These are phyloP conservation scores for Phenganax stokvisi DNA, from an alignment of 92 coral and sea anemone genomes.

Conservation along the genomic window DNA sequence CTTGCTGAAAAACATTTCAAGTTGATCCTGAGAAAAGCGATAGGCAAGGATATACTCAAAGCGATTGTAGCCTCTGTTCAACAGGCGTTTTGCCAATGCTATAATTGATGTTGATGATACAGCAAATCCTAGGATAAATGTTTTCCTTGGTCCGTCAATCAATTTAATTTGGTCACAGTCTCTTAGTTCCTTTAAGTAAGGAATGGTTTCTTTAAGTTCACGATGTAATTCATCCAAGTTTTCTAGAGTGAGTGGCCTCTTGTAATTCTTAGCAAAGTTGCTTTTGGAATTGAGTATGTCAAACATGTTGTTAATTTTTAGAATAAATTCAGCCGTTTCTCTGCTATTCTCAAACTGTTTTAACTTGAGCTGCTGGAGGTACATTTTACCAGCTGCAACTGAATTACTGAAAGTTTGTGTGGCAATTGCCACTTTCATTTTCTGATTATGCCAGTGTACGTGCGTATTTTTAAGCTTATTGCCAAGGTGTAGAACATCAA, in stretches of 20 bases:
- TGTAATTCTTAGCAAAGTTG: constrained; percentile 7
- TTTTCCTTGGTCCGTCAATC: constrained; percentile 19
- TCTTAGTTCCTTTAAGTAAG: constrained; percentile 2
- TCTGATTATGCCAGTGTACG: constrained; percentile 11
- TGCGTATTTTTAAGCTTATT: constrained; percentile 9
- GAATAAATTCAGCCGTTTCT: constrained; percentile 13
- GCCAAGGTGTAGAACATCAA: constrained; percentile 7
- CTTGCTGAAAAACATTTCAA: constrained; percentile 16
- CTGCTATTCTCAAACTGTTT: background rate
- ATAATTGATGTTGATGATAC: constrained; percentile 10
- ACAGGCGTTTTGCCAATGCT: constrained; percentile 9
- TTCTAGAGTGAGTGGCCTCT: background rate
- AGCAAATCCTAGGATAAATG: constrained; percentile 16
- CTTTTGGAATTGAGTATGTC: constrained; percentile 19
- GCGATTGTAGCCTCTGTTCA: background rate
- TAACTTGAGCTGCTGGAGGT: background rate
- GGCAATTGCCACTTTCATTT: constrained; percentile 23
- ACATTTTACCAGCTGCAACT: constrained; percentile 36
- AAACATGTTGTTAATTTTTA: constrained; percentile 5
- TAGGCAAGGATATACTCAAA: constrained; percentile 16
- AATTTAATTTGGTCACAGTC: constrained; percentile 5
- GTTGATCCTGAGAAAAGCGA: constrained; percentile 25
- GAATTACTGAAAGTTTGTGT: constrained; percentile 14
- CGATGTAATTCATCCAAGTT: background rate
- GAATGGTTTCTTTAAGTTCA: constrained; percentile 1